These are phyloP conservation scores for Pterophyllum scalare DNA, from an alignment of 2,113 vertebrate species.

Conservation along the genomic window DNA sequence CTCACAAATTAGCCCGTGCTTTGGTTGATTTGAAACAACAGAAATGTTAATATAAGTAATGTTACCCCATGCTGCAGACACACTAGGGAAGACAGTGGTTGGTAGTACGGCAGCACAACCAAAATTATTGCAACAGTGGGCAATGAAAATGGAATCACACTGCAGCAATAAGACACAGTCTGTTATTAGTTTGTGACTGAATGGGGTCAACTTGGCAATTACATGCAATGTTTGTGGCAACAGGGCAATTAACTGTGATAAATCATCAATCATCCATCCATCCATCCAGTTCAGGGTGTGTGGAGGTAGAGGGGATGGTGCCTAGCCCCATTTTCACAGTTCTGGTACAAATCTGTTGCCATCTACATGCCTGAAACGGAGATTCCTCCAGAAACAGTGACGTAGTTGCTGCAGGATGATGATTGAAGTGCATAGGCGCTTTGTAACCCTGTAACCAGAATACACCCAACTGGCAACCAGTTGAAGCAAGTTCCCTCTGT, in stretches of 20 bases:
- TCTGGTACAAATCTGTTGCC: too few relatives aligned
- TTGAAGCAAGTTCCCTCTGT: neutral
- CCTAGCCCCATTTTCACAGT: too few relatives aligned
- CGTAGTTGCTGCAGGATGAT: too few relatives aligned
- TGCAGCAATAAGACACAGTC: neutral
- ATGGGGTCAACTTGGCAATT: neutral
- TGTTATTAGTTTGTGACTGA: neutral
- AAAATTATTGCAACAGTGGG: fast-evolving
- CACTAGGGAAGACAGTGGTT: neutral
- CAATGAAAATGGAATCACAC: fast-evolving
- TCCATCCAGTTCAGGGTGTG: neutral
- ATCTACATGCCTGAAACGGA: too few relatives aligned
- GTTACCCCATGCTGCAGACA: neutral
- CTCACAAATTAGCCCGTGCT: neutral
- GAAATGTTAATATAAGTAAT: neutral
- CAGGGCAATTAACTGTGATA: neutral
- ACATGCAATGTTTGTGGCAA: neutral
- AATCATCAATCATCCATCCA: neutral
- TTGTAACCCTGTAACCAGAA: too few relatives aligned
- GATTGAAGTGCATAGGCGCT: too few relatives aligned
- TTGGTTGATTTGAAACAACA: neutral
- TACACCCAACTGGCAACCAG: fast-evolving
- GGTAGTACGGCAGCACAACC: neutral
- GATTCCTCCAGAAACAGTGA: too few relatives aligned
- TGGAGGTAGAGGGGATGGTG: too few relatives aligned